Percentiles rank a stretch among this genome's conserved stretches.
phyloP scores from a whole-genome alignment of 2,113 vertebrate species.

The Nestor notabilis region DNA sequence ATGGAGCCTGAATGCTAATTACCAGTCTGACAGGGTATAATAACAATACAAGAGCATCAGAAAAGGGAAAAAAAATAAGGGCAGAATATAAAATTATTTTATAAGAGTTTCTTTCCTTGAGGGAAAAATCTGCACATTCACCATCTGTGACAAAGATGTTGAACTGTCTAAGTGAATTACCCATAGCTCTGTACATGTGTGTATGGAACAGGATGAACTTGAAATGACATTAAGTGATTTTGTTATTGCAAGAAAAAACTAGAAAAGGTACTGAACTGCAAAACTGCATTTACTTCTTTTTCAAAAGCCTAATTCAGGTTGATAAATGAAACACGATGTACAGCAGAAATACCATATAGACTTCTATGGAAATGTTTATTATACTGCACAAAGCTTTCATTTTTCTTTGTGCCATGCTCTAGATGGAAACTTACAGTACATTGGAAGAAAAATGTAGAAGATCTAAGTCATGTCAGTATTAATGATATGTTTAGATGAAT shows the following conservation, averaged over 20 bases:
- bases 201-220: conserved; percentile 68
- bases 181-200: conserved; percentile 42
- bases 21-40: conserved; percentile 68
- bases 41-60: conserved; percentile 67
- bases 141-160: conserved; percentile 73
- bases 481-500: background rate
- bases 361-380: conserved; percentile 42
- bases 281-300: conserved; percentile 40
- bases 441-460: background rate
- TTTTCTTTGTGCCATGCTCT: conserved; percentile 12
- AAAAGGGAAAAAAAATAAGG: conserved; percentile 39
- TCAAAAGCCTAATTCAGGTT: conserved; percentile 46
- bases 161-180: conserved; percentile 67
- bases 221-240: conserved; percentile 75
- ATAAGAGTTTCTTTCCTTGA: conserved; percentile 70
- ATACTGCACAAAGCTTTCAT: conserved; percentile 35
- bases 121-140: conserved; percentile 73
- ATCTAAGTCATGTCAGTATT: background rate
- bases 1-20: conserved; percentile 71
- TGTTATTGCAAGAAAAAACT: conserved; percentile 53
- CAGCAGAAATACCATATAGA: conserved; percentile 43
- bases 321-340: conserved; percentile 59
- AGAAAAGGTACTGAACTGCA: conserved; percentile 49
- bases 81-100: conserved; percentile 75
- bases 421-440: background rate